phyloP scores from a whole-genome alignment of 2,888 invertebrate genomes.

The Auanema freiburgensis region DNA sequence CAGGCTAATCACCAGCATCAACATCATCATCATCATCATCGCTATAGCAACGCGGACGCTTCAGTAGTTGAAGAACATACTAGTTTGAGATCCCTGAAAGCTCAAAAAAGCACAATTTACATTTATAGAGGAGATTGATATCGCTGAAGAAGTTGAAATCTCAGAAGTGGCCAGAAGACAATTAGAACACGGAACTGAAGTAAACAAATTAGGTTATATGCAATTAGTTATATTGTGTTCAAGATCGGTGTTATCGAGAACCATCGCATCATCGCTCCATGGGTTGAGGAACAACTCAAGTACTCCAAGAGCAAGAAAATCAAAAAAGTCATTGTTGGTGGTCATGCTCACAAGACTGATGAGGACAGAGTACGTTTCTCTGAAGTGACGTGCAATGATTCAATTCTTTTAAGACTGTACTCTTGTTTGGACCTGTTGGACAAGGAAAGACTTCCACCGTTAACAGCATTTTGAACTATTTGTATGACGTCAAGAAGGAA shows the following conservation, averaged over 20 bases:
- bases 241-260: slow-evolving; percentile 35
- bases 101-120: too few relatives aligned
- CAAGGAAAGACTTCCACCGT: slow-evolving; percentile 52
- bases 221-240: slow-evolving; percentile 4
- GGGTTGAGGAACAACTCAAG: slow-evolving; percentile 33
- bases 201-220: too few relatives aligned
- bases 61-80: too few relatives aligned
- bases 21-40: too few relatives aligned
- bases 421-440: slow-evolving; percentile 53
- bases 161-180: too few relatives aligned
- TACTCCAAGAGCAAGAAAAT: slow-evolving; percentile 40
- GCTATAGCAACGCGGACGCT: too few relatives aligned
- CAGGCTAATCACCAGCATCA: too few relatives aligned
- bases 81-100: too few relatives aligned
- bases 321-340: slow-evolving; percentile 53
- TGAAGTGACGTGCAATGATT: not conserved
- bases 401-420: slow-evolving; percentile 33
- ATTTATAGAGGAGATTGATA: too few relatives aligned
- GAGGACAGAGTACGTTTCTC: slow-evolving; percentile 56
- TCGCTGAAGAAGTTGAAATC: too few relatives aligned
- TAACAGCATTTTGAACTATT: slow-evolving; percentile 51
- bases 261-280: slow-evolving; percentile 35
- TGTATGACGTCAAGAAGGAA: slow-evolving; percentile 57
- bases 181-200: too few relatives aligned
- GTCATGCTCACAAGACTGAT: slow-evolving; percentile 40